Evolutionary conservation across 2,113 vertebrate species (phyloP), one percentile per base, ranked within the genome.

Genomic region (Tetrax tetrax): DNA sequence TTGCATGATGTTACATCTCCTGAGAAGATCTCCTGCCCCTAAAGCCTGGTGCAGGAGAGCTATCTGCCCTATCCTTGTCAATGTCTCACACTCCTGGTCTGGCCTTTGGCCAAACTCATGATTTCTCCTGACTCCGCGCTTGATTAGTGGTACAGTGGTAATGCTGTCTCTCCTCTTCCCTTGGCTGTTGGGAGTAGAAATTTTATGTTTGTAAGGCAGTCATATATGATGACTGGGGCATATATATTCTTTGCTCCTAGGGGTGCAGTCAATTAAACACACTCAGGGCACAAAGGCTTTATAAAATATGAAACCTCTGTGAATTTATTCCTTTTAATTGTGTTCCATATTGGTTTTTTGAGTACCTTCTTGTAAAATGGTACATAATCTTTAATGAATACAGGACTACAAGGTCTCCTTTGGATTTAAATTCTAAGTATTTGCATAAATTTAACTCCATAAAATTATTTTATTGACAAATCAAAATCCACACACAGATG

Each of bases 371-470:
- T 96, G 91, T 98, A 97, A 98, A 97, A 97, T 78, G 57, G 79
- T 96, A 50, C 83, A 93, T 95, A 93, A 97, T 96, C 94, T 97
- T 97, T 98, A 97, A 97, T 96, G 89, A 97, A 97, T 93, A 71
- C 61, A 94, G 84, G 80, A 57, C 70, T 95, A 59, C 93, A 94
- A 93, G 71, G 91, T 95, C 72, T 95, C 87, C 43, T 84, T 71
- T 93, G 66, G 71, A 96, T 98, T 97, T 96, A 97, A 96, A 96
- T 97, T 95, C 84, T 56, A 95, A 96, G 41, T 96, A 89, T 91
- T 94, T 84, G 78, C 79, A 97, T 95, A 95, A 97, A 96, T 91
- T 61, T 71, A 83, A n/a, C 69, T 83, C 80, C 91, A 97, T 97
- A 97, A 95, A 97, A 96, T 95, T 90, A 97, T 95, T 97, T 97